These are phyloP conservation scores for Bombus waltoni DNA, from an alignment of 1,140 invertebrate species.

Conservation along the genomic window DNA sequence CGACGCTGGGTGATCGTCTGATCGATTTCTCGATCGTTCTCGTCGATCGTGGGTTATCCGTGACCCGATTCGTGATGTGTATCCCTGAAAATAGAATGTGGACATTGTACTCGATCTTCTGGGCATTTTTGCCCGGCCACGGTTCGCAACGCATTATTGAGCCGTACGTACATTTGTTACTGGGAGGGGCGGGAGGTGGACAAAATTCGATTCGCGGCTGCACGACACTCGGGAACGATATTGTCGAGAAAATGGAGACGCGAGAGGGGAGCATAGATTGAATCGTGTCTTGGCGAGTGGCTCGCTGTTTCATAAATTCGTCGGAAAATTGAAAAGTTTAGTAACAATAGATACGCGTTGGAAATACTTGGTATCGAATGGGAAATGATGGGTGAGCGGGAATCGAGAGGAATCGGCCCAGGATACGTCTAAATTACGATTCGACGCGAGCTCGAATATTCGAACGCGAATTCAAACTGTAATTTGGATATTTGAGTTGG, in stretches of 20 bases:
- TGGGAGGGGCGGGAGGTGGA: not conserved
- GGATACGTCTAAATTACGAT: not conserved
- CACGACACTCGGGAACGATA: slow-evolving; percentile 31
- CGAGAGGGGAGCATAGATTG: slow-evolving; percentile 1
- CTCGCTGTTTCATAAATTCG: slow-evolving; percentile 16
- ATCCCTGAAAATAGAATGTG: slow-evolving; percentile 40
- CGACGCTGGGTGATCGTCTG: slow-evolving; percentile 9
- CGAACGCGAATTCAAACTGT: not conserved
- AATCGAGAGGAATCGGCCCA: not conserved
- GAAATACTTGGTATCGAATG: not conserved
- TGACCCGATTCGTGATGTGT: not conserved
- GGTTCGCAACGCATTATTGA: slow-evolving; percentile 58
- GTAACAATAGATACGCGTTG: not conserved
- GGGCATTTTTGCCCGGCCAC: slow-evolving; percentile 47
- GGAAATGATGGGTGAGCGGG: not conserved
- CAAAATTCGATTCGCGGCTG: slow-evolving; percentile 48
- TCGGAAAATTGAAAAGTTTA: slow-evolving; percentile 39
- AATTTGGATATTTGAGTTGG: not conserved
- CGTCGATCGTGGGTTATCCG: slow-evolving; percentile 1
- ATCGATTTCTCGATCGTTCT: slow-evolving; percentile 52
- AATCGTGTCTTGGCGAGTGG: slow-evolving; percentile 14
- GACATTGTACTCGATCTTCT: slow-evolving; percentile 63
- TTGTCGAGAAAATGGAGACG: slow-evolving; percentile 11
- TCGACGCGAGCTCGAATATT: not conserved
- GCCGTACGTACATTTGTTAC: slow-evolving; percentile 63